Evolutionary conservation across 2,888 invertebrate species (phyloP).

Genomic region (Artemia sp.): DNA sequence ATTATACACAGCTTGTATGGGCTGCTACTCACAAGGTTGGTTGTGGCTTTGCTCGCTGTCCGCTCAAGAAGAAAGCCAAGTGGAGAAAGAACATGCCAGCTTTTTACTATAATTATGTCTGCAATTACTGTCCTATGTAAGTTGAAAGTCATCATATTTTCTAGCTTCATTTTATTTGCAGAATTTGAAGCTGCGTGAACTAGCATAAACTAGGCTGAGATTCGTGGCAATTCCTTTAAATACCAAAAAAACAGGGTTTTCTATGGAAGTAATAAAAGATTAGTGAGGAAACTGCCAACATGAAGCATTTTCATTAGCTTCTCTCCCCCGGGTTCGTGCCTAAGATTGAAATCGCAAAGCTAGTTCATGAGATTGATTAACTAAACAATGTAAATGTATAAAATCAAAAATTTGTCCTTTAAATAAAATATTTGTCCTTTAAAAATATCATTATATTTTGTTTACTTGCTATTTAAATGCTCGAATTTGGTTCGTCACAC

Average conservation of each 20-base stretch:
- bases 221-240: background rate
- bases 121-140: conserved; percentile 69
- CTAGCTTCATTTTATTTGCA: background rate
- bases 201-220: background rate
- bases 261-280: background rate
- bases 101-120: conserved; percentile 58
- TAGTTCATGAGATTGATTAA: too few relatives aligned
- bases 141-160: conserved; percentile 29
- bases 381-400: too few relatives aligned
- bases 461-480: too few relatives aligned
- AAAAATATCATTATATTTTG: too few relatives aligned
- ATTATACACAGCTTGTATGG: conserved; percentile 71
- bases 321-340: background rate
- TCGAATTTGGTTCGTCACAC: too few relatives aligned
- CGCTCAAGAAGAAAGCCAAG: conserved; percentile 19
- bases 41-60: conserved; percentile 53
- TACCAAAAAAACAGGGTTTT: background rate
- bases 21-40: conserved; percentile 57
- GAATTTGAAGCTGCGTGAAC: too few relatives aligned
- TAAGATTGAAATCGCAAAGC: too few relatives aligned
- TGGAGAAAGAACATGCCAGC: conserved; percentile 24
- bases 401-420: too few relatives aligned
- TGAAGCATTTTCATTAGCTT: background rate
- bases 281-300: background rate
- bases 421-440: too few relatives aligned